A percentile compares a stretch with the other conserved stretches of the same genome.
Evolutionary conservation across 2,113 vertebrate species (phyloP).

Genomic region (Marmota flaviventris): DNA sequence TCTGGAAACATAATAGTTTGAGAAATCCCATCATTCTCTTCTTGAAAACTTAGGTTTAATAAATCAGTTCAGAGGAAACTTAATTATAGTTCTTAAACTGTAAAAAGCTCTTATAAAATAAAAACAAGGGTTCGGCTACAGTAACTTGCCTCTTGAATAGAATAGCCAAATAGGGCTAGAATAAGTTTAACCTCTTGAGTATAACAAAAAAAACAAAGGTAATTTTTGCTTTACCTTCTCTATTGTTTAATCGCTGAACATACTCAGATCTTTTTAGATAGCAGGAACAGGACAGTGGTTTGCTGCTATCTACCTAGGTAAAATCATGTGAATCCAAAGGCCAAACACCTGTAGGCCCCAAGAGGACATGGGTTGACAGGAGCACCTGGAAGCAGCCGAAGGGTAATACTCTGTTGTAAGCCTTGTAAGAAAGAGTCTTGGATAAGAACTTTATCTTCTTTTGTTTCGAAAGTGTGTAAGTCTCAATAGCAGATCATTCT

Average conservation of each 20-base stretch:
- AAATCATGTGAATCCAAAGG: slow-evolving; percentile 14
- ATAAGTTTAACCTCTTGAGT: neutral
- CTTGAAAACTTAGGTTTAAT: slow-evolving; percentile 57
- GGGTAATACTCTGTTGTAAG: neutral
- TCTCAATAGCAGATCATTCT: neutral
- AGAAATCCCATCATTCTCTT: slow-evolving; percentile 63
- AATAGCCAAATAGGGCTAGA: neutral
- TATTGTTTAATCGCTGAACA: neutral
- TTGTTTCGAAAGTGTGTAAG: neutral
- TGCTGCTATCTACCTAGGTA: neutral
- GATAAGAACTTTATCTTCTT: neutral
- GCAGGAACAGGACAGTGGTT: neutral
- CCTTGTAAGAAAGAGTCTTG: neutral
- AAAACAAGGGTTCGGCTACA: slow-evolving; percentile 36
- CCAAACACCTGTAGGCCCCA: neutral
- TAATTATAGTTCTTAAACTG: slow-evolving; percentile 66
- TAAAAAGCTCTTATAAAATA: slow-evolving; percentile 53
- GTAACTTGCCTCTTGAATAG: neutral
- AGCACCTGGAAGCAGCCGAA: neutral
- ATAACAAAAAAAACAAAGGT: neutral
- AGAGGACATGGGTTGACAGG: neutral
- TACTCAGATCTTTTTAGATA: neutral
- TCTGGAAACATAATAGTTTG: slow-evolving; percentile 44
- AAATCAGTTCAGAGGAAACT: slow-evolving; percentile 70
- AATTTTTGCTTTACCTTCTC: neutral